Conservation (phyloP, 1,140 invertebrate species). For the Drosophila punjabiensis region DNA sequence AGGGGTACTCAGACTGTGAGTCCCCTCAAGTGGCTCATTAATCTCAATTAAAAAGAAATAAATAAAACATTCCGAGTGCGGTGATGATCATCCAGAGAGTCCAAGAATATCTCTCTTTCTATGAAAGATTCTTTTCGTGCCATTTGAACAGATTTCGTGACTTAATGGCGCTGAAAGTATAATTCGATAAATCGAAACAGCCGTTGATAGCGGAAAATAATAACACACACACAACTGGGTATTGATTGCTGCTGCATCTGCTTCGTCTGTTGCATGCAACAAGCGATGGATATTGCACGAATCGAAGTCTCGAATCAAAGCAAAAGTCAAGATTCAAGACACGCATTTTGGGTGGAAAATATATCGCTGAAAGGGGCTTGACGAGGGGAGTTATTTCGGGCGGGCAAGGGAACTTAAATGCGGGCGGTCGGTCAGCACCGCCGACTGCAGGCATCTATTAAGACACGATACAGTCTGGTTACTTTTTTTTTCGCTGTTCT, state of each 20-base stretch:
- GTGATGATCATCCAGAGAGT: conserved; percentile 15
- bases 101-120: conserved; percentile 2
- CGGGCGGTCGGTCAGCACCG: conserved; percentile 57
- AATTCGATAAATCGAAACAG: conserved; percentile 68
- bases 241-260: conserved; percentile 55
- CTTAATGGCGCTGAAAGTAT: conserved; percentile 52
- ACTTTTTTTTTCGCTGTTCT: conserved; percentile 28
- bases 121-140: conserved; percentile 15
- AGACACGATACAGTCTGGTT: conserved; percentile 68
- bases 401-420: conserved; percentile 32
- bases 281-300: conserved; percentile 49
- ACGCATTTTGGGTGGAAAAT: conserved; percentile 75
- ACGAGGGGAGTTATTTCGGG: neutral
- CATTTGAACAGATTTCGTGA: conserved; percentile 47
- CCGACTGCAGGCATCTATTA: conserved; percentile 53
- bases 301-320: conserved; percentile 29
- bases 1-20: conserved; percentile 4
- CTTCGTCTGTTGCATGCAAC: conserved; percentile 15
- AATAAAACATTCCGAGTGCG: conserved; percentile 48
- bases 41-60: conserved; percentile 75
- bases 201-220: conserved; percentile 71
- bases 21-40: conserved; percentile 70
- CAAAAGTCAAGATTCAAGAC: conserved; percentile 53
- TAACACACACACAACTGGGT: conserved; percentile 42
- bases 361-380: conserved; percentile 3